Conservation (phyloP, 2,797 vertebrate species). For the Sebastes oblongus region DNA sequence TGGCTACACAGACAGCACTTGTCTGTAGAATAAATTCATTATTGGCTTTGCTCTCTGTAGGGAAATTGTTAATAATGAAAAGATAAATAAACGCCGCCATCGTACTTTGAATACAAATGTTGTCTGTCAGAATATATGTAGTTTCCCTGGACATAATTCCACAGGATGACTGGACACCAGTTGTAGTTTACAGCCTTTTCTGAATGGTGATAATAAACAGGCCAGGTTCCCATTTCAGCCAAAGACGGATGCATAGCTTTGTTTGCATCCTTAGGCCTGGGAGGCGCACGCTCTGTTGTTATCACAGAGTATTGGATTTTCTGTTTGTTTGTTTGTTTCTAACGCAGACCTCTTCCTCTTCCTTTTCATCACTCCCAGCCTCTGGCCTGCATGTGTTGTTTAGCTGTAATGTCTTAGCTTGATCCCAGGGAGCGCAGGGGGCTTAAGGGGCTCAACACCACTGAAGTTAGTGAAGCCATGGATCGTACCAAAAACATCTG, state of each 20-base stretch:
- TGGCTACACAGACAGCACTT: constrained; percentile 19
- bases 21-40: constrained; percentile 24
- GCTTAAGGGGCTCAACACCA: constrained; percentile 56
- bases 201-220: not conserved
- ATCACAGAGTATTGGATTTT: constrained; percentile 28
- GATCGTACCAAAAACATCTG: constrained; percentile 47
- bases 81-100: constrained; percentile 12
- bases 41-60: constrained; percentile 22
- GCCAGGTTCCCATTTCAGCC: not conserved
- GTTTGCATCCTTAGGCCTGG: constrained; percentile 6
- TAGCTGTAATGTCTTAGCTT: constrained; percentile 52
- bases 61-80: constrained; percentile 30
- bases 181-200: not conserved
- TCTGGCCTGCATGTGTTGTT: constrained; percentile 51
- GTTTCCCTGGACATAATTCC: not conserved
- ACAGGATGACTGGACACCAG: not conserved
- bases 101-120: constrained; percentile 2
- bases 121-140: not conserved
- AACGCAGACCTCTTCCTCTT: constrained; percentile 22
- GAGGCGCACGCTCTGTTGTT: constrained; percentile 25
- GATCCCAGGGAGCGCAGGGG: constrained; percentile 37
- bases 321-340: constrained; percentile 29
- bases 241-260: constrained; percentile 4
- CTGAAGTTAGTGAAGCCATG: constrained; percentile 46
- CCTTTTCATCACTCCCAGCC: constrained; percentile 39